These are phyloP conservation scores for Apamea epomidion DNA, from an alignment of 2,888 invertebrate species.

Conservation along the genomic window DNA sequence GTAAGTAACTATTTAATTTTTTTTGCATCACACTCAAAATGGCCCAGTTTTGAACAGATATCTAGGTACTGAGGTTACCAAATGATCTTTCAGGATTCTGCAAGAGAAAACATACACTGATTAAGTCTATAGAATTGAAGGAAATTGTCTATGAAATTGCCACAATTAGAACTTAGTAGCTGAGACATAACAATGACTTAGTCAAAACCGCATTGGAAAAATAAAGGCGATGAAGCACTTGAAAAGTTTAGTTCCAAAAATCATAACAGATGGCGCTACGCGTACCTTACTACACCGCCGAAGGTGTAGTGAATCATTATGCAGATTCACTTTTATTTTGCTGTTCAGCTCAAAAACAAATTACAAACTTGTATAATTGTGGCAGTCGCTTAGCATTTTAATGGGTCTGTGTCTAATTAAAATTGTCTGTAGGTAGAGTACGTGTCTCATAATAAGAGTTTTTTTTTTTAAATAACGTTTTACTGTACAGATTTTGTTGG, in stretches of 20 bases:
- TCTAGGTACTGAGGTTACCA: not conserved
- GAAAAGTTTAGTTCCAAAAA: conserved; percentile 16
- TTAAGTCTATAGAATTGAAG: not conserved
- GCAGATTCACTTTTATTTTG: conserved; percentile 44
- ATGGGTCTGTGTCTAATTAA: conserved; percentile 35
- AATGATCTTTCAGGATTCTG: not conserved
- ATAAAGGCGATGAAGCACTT: not conserved
- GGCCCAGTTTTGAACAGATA: not conserved
- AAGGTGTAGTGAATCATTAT: conserved; percentile 7
- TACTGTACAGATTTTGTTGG: not conserved
- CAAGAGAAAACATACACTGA: not conserved
- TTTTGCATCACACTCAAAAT: not conserved
- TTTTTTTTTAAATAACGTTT: not conserved
- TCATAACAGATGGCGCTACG: conserved; percentile 66
- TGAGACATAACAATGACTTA: not conserved
- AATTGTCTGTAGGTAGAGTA: conserved; percentile 15
- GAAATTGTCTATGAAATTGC: no score
- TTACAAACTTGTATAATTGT: conserved; percentile 35
- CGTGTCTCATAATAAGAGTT: not conserved
- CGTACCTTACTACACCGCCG: conserved; percentile 23
- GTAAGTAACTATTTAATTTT: not conserved
- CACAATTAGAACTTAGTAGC: not conserved
- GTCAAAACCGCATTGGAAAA: not conserved
- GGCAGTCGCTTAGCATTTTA: conserved; percentile 39
- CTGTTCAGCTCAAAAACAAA: conserved; percentile 31